Evolutionary conservation across 2,888 invertebrate species (phyloP).

Genomic region (Suillia variegata): DNA sequence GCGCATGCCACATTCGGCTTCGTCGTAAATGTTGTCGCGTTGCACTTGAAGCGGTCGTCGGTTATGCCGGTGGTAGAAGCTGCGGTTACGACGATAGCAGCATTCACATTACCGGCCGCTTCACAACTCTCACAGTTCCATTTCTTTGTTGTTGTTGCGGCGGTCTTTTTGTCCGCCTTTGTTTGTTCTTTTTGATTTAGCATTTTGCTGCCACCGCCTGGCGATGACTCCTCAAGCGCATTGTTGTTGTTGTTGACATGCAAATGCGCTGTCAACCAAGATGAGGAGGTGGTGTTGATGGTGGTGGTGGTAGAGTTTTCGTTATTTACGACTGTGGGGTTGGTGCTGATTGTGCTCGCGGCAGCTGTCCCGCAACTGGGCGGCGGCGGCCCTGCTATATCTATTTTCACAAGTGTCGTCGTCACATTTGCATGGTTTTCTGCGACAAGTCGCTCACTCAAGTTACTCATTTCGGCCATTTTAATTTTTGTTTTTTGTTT

Average conservation of each 20-base stretch:
- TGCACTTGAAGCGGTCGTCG: conserved; percentile 16
- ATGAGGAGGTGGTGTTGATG: too few relatives aligned
- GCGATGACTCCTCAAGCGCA: neutral
- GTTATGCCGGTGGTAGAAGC: conserved; percentile 21
- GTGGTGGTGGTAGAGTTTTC: too few relatives aligned
- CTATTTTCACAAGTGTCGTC: too few relatives aligned
- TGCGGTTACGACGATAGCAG: conserved; percentile 37
- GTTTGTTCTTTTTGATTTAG: conserved; percentile 3
- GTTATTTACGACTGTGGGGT: too few relatives aligned
- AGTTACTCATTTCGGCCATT: too few relatives aligned
- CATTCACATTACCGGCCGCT: neutral
- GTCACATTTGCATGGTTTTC: too few relatives aligned
- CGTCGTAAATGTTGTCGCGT: conserved; percentile 29
- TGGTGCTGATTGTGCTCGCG: too few relatives aligned
- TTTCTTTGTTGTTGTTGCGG: neutral
- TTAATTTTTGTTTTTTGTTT: too few relatives aligned
- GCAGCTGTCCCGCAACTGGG: too few relatives aligned
- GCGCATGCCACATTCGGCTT: conserved; percentile 38
- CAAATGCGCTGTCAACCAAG: conserved; percentile 3
- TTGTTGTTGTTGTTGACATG: conserved; percentile 16
- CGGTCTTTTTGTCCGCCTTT: neutral
- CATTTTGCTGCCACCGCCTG: neutral
- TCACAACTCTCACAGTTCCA: neutral
- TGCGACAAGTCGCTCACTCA: too few relatives aligned
- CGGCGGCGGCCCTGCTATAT: too few relatives aligned